Base-by-base conservation (phyloP, 2,797 vertebrate species). In the Oceanodroma leucorhoa region DNA sequence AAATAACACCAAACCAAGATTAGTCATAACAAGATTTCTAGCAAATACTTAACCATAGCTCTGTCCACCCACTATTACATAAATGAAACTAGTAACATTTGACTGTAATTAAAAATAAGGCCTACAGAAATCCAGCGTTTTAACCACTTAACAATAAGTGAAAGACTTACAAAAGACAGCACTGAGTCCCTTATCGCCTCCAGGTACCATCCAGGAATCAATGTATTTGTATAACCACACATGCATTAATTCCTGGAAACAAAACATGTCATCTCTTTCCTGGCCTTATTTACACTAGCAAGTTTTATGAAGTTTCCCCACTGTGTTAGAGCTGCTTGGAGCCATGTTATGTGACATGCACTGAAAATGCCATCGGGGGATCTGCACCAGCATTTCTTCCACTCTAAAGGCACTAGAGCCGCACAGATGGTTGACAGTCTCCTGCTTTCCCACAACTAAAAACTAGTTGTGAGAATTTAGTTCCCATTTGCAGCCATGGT, bases 21-120 rank as follows among this genome's bases (percentile, higher is more conserved):
- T 95, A 94, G 91, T 94, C 94, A 95, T 86, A 92, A 80, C 67
- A 80, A 92, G 89, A 95, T 87, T 94, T 96, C 88, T 91, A 96
- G 90, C 94, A 95, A 95, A 60, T 90, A 65, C 88, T 96, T 96
- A 94, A 97, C 91, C 94, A 92, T 71, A 64, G 75, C 45, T 89
- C 89, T 83, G 83, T 91, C 94, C 96, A 90, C 89, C 81, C 95
- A 93, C 91, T 70, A 67, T 83, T 93, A 95, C 90, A 95, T 93
- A 96, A 92, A 92, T 87, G 66, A 93, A 95, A 70, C 91, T 29
- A 79, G 77, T 72, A 94, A 90, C 80, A 87, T 91, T 89, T 91
- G 85, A 86, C 73, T 90, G 82, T 36, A 86, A 95, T 91, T 91
- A 78, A 89, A 90, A 94, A 82, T 38, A 86, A 2, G 34, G 71